phyloP scores from a whole-genome alignment of 1,140 invertebrate species.

The Pseudomyrmex cubaensis region DNA sequence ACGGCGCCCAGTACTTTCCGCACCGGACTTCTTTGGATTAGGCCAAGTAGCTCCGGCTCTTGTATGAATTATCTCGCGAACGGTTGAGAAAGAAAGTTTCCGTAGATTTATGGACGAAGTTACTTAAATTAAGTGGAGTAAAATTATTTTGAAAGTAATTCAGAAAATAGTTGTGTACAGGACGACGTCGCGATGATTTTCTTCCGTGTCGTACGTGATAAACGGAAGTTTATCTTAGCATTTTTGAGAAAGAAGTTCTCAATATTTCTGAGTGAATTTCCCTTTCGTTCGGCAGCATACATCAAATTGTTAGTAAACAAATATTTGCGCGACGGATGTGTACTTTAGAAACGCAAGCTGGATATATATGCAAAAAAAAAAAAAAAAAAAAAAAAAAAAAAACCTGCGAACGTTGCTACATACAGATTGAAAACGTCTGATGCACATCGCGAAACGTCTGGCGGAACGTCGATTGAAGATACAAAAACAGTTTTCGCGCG shows the following conservation, averaged over 20 bases:
- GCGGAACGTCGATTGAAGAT: not conserved
- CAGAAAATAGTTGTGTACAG: not conserved
- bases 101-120: constrained; percentile 39
- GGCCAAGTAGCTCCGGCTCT: constrained; percentile 40
- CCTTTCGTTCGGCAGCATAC: constrained; percentile 1
- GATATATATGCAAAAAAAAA: not conserved
- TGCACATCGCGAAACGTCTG: not conserved
- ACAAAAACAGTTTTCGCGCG: not conserved
- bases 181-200: not conserved
- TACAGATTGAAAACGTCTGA: constrained; percentile 15
- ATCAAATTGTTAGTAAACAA: constrained; percentile 47
- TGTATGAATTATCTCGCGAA: constrained; percentile 37
- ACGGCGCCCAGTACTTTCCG: constrained; percentile 12
- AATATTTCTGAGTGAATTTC: not conserved
- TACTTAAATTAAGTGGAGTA: constrained; percentile 42
- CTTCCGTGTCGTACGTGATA: not conserved
- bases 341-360: not conserved
- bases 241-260: not conserved
- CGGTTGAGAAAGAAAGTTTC: constrained; percentile 17
- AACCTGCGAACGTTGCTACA: not conserved
- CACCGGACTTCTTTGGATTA: constrained; percentile 41
- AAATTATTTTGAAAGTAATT: not conserved
- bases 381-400: not conserved
- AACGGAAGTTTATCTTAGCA: not conserved
- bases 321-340: constrained; percentile 15